Conservation (phyloP, 2,888 invertebrate genomes). For the Hecatera dysodea region DNA sequence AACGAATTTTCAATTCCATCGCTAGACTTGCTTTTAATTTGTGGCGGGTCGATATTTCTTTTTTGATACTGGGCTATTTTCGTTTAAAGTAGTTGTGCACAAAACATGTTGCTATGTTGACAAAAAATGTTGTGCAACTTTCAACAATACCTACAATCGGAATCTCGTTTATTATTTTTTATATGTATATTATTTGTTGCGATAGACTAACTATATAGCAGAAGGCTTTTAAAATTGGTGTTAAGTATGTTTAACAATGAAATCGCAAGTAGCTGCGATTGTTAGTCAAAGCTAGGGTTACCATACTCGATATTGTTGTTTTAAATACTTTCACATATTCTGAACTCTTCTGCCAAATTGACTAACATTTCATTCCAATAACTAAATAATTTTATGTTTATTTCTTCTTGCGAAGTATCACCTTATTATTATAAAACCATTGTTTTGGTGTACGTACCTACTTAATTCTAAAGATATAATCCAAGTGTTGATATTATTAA, state of each 20-base stretch:
- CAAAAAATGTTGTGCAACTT: not conserved
- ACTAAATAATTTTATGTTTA: constrained; percentile 35
- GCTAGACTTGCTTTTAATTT: not conserved
- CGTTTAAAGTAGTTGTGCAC: not conserved
- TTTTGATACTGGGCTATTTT: not conserved
- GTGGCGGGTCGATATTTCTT: not conserved
- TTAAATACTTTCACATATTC: not conserved
- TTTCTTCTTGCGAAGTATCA: constrained; percentile 32
- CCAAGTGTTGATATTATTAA: not conserved
- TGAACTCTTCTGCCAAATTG: constrained; percentile 24
- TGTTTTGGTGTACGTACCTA: constrained; percentile 19
- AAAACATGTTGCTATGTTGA: not conserved
- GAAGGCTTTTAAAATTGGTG: constrained; percentile 1
- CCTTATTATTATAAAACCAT: constrained; percentile 16
- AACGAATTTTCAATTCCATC: not conserved
- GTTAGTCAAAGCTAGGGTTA: not conserved
- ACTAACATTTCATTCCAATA: constrained; percentile 64
- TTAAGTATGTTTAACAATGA: not conserved
- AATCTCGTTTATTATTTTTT: not conserved
- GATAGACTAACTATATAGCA: too few species aligned
- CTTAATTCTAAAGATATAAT: constrained; percentile 21
- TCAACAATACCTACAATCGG: not conserved
- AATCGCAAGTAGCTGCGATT: not conserved
- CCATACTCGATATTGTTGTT: not conserved
- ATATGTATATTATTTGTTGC: not conserved